These are phyloP conservation scores for Tupiocoris notatus DNA, from an alignment of 2,888 invertebrate species.

Conservation along the genomic window DNA sequence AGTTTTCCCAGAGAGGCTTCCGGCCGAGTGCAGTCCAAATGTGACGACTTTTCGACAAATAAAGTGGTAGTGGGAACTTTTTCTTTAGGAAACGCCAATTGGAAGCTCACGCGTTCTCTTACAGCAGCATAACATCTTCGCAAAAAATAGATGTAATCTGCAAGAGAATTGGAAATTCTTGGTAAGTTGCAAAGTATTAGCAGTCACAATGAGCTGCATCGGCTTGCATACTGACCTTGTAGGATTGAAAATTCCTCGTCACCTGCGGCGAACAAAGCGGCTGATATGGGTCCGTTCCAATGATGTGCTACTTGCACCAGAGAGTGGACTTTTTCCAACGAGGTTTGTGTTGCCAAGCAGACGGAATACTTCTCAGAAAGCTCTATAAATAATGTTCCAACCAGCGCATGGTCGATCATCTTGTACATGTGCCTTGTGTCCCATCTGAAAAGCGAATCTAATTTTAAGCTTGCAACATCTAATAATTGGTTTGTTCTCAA, in stretches of 20 bases:
- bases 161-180: no score
- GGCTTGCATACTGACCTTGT: conserved; percentile 57
- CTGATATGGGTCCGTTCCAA: conserved; percentile 83
- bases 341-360: conserved; percentile 81
- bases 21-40: conserved; percentile 63
- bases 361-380: conserved; percentile 62
- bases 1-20: conserved; percentile 64
- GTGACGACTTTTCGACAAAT: conserved; percentile 53
- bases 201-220: no score
- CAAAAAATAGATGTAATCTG: conserved; percentile 69
- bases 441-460: conserved; percentile 63
- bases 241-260: conserved; percentile 73
- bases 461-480: no score
- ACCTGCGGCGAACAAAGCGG: conserved; percentile 76
- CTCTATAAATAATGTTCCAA: conserved; percentile 66
- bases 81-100: conserved; percentile 68
- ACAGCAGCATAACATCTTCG: conserved; percentile 71
- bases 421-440: conserved; percentile 69
- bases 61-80: conserved; percentile 55
- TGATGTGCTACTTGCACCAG: conserved; percentile 74
- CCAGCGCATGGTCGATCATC: conserved; percentile 58
- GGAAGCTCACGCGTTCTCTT: conserved; percentile 71
- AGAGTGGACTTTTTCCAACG: conserved; percentile 76
- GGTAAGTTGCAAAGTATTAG: no score
- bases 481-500: no score